Base-by-base conservation (phyloP, 2,888 invertebrate genomes). In the Cephus pygmeus region DNA sequence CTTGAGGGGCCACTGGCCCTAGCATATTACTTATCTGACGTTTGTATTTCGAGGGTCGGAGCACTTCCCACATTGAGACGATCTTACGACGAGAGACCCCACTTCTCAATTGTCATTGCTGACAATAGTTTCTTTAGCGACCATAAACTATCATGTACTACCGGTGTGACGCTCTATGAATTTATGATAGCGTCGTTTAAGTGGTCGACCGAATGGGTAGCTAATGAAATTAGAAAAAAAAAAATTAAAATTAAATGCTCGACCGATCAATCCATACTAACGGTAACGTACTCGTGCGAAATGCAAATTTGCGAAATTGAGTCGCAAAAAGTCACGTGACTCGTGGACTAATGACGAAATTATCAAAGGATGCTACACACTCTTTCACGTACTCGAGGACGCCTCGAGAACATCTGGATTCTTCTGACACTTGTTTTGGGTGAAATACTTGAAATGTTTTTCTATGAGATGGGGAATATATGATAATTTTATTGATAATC, bases 1-100 rank as follows among this genome's bases (percentile, higher is more conserved):
- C 85, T 86, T 86, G 86, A 81, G 80, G 84, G 85, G 86, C 73
- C 85, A 84, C 81, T 86, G 84, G 82, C 82, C 86, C 83, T 85
- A 78, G 77, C 79, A 73, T 68, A 68, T 78, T 78, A 78, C 69
- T 68, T 69, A 35, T 73, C 73, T 68, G 76, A 69, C 34, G 78
- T 73, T 73, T 56, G 76, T 73, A 35, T 78, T 76, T 36, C 73
- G 68, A 56, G 76, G 73, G 76, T 73, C 71, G n/a, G 76, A 76
- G 76, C 78, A 76, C 76, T 76, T 77, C 34, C 30, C 34, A 68
- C 68, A 76, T 73, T 35, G 11, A 68, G 36, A 36, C 68, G 75
- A 33, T 75, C 9, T 12, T 56, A 56, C 56, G 56, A 9, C 56
- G 23, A 9, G 56, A 40, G 6, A 56, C 11, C 35, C 15, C 30